These are phyloP conservation scores for Campoletis raptor DNA, from an alignment of 2,888 invertebrate genomes.

Conservation along the genomic window DNA sequence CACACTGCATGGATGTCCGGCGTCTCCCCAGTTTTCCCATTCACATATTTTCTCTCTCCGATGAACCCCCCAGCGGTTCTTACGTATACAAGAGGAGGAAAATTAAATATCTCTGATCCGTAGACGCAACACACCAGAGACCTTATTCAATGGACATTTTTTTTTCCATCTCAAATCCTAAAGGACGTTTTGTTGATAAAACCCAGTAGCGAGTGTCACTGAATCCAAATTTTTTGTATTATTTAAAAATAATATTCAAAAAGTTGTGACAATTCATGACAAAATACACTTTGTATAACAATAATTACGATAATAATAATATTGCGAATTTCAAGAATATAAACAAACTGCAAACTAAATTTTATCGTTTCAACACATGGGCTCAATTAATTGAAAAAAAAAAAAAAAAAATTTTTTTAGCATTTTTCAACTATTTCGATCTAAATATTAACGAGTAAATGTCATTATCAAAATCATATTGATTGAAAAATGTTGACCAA, in stretches of 20 bases:
- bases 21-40: slow-evolving; percentile 51
- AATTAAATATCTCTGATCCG: slow-evolving; percentile 13
- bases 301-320: background rate
- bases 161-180: background rate
- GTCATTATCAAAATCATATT: too few species aligned
- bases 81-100: slow-evolving; percentile 40
- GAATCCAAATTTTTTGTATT: background rate
- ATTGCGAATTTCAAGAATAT: background rate
- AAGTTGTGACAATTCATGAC: background rate
- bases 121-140: slow-evolving; percentile 30
- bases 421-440: too few species aligned
- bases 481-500: too few species aligned
- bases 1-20: slow-evolving; percentile 42
- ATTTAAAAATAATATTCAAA: background rate
- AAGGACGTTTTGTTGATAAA: background rate
- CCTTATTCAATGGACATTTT: slow-evolving; percentile 14
- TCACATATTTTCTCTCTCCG: slow-evolving; percentile 21
- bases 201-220: background rate
- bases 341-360: too few species aligned
- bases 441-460: too few species aligned
- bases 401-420: too few species aligned
- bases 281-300: background rate
- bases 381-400: too few species aligned
- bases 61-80: slow-evolving; percentile 35
- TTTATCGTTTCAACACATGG: too few species aligned